A percentile compares a stretch with the other conserved stretches of the same genome.
These are phyloP conservation scores for Ramphastos sulfuratus DNA, from an alignment of 2,113 vertebrate genomes.

Conservation along the genomic window DNA sequence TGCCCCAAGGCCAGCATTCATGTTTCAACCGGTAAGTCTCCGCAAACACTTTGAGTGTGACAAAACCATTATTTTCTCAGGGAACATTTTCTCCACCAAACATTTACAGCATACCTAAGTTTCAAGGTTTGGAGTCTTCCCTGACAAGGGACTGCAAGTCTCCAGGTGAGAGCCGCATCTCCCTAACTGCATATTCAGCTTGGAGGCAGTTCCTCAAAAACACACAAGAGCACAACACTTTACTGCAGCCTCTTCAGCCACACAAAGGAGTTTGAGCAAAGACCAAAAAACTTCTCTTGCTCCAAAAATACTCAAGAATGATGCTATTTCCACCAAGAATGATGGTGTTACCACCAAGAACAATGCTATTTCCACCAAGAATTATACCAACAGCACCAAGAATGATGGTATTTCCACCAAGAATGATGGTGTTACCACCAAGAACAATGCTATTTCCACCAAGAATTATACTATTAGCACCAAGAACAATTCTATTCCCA, in stretches of 20 bases:
- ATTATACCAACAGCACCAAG: not conserved
- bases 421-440: not conserved
- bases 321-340: not conserved
- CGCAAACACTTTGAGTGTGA: not conserved
- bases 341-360: not conserved
- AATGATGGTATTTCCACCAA: not conserved
- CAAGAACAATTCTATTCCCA: not conserved
- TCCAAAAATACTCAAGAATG: not conserved
- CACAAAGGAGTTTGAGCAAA: not conserved
- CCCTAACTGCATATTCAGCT: not conserved
- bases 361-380: not conserved
- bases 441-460: not conserved
- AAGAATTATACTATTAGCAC: not conserved
- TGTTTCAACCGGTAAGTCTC: not conserved
- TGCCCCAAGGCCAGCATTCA: not conserved
- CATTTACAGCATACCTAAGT: not conserved
- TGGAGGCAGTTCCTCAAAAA: not conserved
- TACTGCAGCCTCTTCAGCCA: fast-evolving
- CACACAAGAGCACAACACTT: not conserved
- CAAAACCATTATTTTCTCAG: not conserved
- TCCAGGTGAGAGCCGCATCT: not conserved
- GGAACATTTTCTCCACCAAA: not conserved
- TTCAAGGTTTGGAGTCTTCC: not conserved
- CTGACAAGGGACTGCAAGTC: not conserved
- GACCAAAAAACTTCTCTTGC: not conserved